Evolutionary conservation across 2,888 invertebrate genomes (phyloP), one percentile per base, ranked within the genome.

Genomic region (Microctonus brassicae): DNA sequence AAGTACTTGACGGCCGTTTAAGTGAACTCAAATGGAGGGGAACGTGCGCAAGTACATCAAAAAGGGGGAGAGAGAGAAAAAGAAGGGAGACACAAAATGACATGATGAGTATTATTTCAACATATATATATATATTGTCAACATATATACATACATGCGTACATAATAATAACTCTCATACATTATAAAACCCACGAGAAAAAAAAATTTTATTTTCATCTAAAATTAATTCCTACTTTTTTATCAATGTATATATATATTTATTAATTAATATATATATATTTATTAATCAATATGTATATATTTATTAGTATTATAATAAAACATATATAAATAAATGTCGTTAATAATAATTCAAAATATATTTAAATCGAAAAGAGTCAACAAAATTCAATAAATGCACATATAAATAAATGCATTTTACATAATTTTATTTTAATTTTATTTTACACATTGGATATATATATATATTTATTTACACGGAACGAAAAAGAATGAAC

Each of bases 1-100:
- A 79, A 79, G 78, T 75, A 77, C 77, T 79, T 76, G 79, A 77
- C 79, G 73, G 74, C 72, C 77, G 78, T 78, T 79, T 76, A 73
- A 75, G 76, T 70, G 73, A 76, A 68, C 73, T 64, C 67, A 61
- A 65, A 69, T 36, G 55, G 69, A 69, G 64, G 72, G 71, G 67
- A 70, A 52, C 64, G 26, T 57, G 55, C 42, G 70, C 17, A 17
- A 17, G n/a, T 17, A 47, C 47, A 20, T 47, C 47, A 47, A 47
- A 42, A 17, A 17, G 29, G 7, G 29, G 29, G 29, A 47, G 72
- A 66, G 73, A 61, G 42, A 61, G 69, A 66, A 61, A 72, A 73
- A 69, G 60, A 63, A 64, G 61, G 72, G 73, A 67, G 58, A 63
- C 7, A 47, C 7, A 9, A 17, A 17, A 47, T 73, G 74, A 75